Evolutionary conservation across 1,140 invertebrate species (phyloP).

Genomic region (Andricus grossulariae): DNA sequence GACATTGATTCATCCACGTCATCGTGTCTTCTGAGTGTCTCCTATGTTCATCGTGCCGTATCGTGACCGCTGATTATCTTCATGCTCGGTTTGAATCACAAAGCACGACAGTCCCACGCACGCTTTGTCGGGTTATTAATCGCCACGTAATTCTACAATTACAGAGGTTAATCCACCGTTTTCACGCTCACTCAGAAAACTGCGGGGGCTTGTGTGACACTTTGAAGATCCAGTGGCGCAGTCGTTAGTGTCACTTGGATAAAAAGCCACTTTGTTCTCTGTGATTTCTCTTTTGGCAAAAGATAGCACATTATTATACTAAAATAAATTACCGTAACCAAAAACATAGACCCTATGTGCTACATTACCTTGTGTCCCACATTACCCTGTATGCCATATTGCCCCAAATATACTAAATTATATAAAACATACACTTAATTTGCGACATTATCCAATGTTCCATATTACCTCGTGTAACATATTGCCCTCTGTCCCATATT

Average conservation of each 20-base stretch:
- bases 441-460: too few relatives aligned
- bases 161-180: constrained; percentile 69
- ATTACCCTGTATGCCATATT: too few relatives aligned
- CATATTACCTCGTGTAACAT: too few relatives aligned
- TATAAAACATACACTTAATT: too few relatives aligned
- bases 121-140: constrained; percentile 72
- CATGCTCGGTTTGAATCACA: constrained; percentile 67
- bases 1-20: constrained; percentile 69
- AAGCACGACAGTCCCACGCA: constrained; percentile 69
- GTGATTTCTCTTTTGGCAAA: neutral
- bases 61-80: constrained; percentile 71
- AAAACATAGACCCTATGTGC: too few relatives aligned
- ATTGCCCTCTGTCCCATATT: too few relatives aligned
- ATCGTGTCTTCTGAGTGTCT: constrained; percentile 57
- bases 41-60: constrained; percentile 53
- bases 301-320: neutral
- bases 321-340: too few relatives aligned
- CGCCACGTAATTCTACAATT: constrained; percentile 70
- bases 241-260: neutral
- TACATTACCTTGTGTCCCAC: too few relatives aligned
- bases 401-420: too few relatives aligned
- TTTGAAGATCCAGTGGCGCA: neutral
- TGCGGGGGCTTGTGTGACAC: constrained; percentile 8
- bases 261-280: neutral
- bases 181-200: constrained; percentile 60